These are phyloP conservation scores for Chrysopilus asiliformis DNA, from an alignment of 2,888 invertebrate genomes.

Conservation along the genomic window DNA sequence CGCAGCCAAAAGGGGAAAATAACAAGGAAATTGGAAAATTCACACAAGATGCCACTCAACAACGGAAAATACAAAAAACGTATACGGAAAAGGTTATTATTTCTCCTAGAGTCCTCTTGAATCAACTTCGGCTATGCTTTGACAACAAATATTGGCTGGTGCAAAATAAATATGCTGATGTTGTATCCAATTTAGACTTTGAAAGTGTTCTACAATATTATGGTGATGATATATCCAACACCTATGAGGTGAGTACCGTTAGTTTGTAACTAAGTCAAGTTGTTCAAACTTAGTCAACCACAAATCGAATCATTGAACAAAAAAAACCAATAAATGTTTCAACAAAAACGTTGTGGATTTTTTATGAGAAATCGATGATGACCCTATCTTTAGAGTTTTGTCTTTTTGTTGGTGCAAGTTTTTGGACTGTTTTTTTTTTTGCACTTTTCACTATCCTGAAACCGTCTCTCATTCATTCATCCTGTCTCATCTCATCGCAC, in stretches of 20 bases:
- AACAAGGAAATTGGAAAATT: not conserved
- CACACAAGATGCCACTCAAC: not conserved
- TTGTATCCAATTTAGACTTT: conserved; percentile 36
- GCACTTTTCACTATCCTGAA: too few species aligned
- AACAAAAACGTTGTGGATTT: too few species aligned
- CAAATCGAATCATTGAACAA: too few species aligned
- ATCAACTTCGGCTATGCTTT: conserved; percentile 33
- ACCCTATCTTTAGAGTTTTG: too few species aligned
- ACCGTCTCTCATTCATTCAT: too few species aligned
- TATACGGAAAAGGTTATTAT: conserved; percentile 15
- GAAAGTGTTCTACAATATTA: conserved; percentile 28
- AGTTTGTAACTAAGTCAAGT: not conserved
- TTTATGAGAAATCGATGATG: too few species aligned
- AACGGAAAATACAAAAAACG: not conserved
- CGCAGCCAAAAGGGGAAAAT: too few species aligned
- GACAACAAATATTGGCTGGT: conserved; percentile 38
- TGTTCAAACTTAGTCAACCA: too few species aligned
- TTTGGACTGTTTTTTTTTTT: too few species aligned
- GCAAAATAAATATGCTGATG: conserved; percentile 37
- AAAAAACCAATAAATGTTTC: too few species aligned
- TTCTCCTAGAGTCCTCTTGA: conserved; percentile 34
- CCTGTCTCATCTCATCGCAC: too few species aligned
- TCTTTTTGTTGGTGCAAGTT: too few species aligned
- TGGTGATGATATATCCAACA: conserved; percentile 26
- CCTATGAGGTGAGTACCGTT: conserved; percentile 31